Percentiles rank a stretch among this genome's conserved stretches.
These are phyloP conservation scores for Chamaea fasciata DNA, from an alignment of 2,113 vertebrate genomes.

Conservation along the genomic window DNA sequence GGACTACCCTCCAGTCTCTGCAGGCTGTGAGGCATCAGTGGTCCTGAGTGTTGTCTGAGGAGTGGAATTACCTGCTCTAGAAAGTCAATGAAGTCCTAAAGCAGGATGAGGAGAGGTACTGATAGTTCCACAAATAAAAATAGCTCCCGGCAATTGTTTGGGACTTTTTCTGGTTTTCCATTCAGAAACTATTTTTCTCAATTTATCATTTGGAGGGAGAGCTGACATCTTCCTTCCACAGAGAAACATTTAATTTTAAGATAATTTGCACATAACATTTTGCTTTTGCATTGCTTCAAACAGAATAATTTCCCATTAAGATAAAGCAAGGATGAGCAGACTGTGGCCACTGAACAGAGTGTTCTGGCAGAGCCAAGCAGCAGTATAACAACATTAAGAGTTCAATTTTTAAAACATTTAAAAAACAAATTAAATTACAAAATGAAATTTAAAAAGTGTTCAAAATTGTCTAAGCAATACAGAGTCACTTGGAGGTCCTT, in stretches of 20 bases:
- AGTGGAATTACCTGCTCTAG: background rate
- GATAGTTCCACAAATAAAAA: background rate
- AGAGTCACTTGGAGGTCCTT: slow-evolving; percentile 25
- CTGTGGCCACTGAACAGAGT: slow-evolving; percentile 18
- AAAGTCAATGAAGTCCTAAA: background rate
- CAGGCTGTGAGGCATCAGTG: background rate
- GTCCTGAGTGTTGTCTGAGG: background rate
- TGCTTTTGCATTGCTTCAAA: background rate
- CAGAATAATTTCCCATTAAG: slow-evolving; percentile 29
- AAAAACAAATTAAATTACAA: slow-evolving; percentile 40
- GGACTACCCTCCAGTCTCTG: rapidly evolving
- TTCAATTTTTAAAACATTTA: slow-evolving; percentile 26
- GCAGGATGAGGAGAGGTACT: background rate
- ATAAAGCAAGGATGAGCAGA: slow-evolving; percentile 36
- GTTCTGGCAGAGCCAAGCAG: slow-evolving; percentile 24
- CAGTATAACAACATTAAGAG: slow-evolving; percentile 39
- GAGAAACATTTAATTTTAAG: slow-evolving; percentile 17
- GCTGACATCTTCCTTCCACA: slow-evolving; percentile 9
- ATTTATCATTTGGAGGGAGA: background rate
- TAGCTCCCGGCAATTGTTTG: background rate
- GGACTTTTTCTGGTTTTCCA: background rate
- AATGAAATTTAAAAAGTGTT: background rate
- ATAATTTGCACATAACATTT: background rate
- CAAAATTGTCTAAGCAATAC: background rate
- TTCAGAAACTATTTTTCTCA: background rate